Conservation (phyloP, 2,888 invertebrate genomes). For the Netelia virgata region DNA sequence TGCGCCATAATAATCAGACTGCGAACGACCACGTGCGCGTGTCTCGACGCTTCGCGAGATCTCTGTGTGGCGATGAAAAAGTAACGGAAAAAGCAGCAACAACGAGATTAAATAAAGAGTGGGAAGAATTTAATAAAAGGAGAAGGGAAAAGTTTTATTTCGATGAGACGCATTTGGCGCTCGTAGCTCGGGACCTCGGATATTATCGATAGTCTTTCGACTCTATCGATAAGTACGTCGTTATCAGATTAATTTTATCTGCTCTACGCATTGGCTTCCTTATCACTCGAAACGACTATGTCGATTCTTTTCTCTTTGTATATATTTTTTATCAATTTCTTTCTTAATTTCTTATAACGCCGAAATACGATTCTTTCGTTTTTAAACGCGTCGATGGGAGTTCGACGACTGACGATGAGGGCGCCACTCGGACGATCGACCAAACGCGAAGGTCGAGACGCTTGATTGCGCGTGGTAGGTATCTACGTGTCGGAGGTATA, state of each 20-base stretch:
- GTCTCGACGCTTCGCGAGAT: slow-evolving; percentile 17
- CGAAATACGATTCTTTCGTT: slow-evolving; percentile 1
- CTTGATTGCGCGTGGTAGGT: neutral
- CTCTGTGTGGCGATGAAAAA: neutral
- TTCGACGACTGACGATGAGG: neutral
- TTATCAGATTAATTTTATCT: slow-evolving; percentile 59
- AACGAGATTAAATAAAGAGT: neutral
- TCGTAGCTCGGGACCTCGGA: slow-evolving; percentile 10
- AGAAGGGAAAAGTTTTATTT: neutral
- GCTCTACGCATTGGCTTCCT: neutral
- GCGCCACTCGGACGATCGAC: neutral
- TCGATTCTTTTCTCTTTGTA: slow-evolving; percentile 1
- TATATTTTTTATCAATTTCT: slow-evolving; percentile 5
- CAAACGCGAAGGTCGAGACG: neutral
- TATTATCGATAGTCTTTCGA: slow-evolving; percentile 37
- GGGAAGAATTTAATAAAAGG: neutral
- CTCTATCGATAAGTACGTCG: slow-evolving; percentile 41
- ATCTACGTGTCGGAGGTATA: neutral
- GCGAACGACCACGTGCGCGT: slow-evolving; percentile 59
- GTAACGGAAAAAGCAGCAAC: neutral
- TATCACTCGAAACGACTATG: slow-evolving; percentile 16
- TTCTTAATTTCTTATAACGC: neutral
- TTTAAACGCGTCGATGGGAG: neutral
- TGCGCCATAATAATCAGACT: slow-evolving; percentile 75
- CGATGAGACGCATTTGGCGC: neutral